Conservation (phyloP, 1,140 invertebrate genomes). For the Orius insidiosus region DNA sequence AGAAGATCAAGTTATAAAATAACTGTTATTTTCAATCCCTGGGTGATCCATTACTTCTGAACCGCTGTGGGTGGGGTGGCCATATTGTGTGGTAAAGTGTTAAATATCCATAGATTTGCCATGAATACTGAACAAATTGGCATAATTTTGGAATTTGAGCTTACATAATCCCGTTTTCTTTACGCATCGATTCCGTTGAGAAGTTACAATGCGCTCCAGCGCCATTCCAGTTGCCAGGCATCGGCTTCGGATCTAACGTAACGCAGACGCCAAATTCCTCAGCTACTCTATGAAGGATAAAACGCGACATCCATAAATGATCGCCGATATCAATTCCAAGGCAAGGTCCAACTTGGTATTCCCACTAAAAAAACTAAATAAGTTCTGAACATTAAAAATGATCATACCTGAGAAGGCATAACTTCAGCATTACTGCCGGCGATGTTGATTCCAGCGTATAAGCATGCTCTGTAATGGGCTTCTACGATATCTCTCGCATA, state of each 20-base stretch:
- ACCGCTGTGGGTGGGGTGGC: too few relatives aligned
- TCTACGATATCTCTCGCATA: conserved; percentile 85
- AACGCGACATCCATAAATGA: conserved; percentile 79
- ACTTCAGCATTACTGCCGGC: conserved; percentile 87
- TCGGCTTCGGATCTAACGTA: conserved; percentile 75
- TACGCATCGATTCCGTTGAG: conserved; percentile 72
- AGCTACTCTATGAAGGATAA: conserved; percentile 65
- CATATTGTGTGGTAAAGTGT: too few relatives aligned
- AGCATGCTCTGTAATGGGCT: conserved; percentile 57
- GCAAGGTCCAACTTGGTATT: conserved; percentile 48
- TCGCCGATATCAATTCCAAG: conserved; percentile 72
- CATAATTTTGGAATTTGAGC: too few relatives aligned
- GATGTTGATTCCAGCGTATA: conserved; percentile 81
- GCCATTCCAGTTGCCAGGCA: conserved; percentile 75
- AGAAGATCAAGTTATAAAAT: too few relatives aligned
- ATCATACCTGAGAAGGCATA: conserved; percentile 75
- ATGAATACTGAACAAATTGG: too few relatives aligned
- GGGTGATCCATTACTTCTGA: too few relatives aligned
- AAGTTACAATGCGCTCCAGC: conserved; percentile 84
- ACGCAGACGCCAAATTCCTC: conserved; percentile 84
- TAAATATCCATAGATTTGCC: too few relatives aligned
- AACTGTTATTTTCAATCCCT: too few relatives aligned
- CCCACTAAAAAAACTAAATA: conserved; percentile 20
- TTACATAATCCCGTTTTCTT: conserved; percentile 54
- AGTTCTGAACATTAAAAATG: background rate